Base-by-base conservation (phyloP, 2,797 vertebrate genomes). In the Megalops cyprinoides region DNA sequence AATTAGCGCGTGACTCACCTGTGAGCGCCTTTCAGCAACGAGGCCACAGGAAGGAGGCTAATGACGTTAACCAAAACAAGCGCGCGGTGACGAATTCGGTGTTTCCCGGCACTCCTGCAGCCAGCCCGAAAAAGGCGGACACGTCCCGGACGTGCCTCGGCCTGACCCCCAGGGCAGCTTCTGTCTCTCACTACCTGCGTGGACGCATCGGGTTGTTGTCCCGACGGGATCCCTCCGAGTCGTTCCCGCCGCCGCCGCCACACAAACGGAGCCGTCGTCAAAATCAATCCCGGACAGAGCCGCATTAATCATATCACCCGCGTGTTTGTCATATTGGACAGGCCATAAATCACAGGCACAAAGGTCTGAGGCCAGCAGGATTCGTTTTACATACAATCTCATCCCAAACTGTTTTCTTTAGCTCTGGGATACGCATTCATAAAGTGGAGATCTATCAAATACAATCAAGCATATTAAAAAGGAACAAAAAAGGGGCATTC, bases 341-440 rank as follows among this genome's bases (percentile, higher is more conserved):
- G 53, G 73, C 53, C 79, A 82, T 86, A 78, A 79, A 85, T 85
- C 83, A 82, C 62, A 34, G 46, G 31, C 6, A 58, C 44, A 62
- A 67, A 79, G 15, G 12, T 37, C 65, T 5, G 18, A 76, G 18
- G 31, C 62, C 71, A 56, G 56, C 74, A 56, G 15, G 67, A 84
- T 28, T 65, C n/a, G 82, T 78, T 78, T 79, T 82, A 79, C 78
- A 76, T 78, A 46, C 53, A 62, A 56, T 71, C 74, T 82, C 73
- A 74, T 74, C 62, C 77, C 51, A 74, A 79, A 60, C 37, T 37
- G 42, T n/a, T 65, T 53, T 76, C 73, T 82, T 62, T 48, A 46
- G 76, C 82, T 71, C 10, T 67, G 37, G 67, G 67, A 42, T 42
- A 71, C 37, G n/a, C 20, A 42, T 71, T 71, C 37, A 71, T 71